A percentile compares a stretch with the other conserved stretches of the same genome.
Evolutionary conservation across 2,888 invertebrate genomes (phyloP).

Genomic region (Cremastinae sp.): DNA sequence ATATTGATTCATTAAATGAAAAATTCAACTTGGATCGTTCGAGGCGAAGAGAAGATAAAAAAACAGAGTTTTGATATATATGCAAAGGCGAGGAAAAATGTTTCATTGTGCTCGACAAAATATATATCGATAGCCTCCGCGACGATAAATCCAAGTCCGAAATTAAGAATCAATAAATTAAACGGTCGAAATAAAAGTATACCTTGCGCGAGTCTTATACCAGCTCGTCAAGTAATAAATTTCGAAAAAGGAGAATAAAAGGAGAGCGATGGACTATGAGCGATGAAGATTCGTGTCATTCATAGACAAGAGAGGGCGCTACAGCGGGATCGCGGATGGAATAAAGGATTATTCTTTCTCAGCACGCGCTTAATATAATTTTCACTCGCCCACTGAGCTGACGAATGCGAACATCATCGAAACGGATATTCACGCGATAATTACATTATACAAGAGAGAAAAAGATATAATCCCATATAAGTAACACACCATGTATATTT

Average conservation of each 20-base stretch:
- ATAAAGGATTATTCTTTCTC: constrained; percentile 26
- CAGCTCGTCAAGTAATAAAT: constrained; percentile 8
- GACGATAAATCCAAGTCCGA: constrained; percentile 8
- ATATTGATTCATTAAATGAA: too few relatives aligned
- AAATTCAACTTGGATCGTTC: too few relatives aligned
- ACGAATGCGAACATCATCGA: constrained; percentile 33
- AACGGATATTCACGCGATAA: constrained; percentile 50
- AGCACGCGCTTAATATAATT: constrained; percentile 35
- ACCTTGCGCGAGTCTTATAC: neutral
- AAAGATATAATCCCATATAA: too few relatives aligned
- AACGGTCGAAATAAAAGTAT: neutral
- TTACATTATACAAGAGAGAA: constrained; percentile 33
- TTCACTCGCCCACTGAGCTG: constrained; percentile 13
- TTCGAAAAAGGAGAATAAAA: neutral
- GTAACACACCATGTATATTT: too few relatives aligned
- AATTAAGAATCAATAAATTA: constrained; percentile 16
- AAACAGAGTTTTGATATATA: too few relatives aligned
- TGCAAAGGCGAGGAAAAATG: neutral
- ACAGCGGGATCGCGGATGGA: constrained; percentile 15
- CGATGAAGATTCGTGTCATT: constrained; percentile 22
- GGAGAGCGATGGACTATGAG: neutral
- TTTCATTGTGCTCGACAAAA: constrained; percentile 1
- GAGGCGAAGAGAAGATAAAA: too few relatives aligned
- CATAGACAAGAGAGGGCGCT: constrained; percentile 1
- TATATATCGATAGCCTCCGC: too few relatives aligned